Evolutionary conservation across 1,140 invertebrate species (phyloP), one percentile per base, ranked within the genome.

Genomic region (Zaprionus taronus): DNA sequence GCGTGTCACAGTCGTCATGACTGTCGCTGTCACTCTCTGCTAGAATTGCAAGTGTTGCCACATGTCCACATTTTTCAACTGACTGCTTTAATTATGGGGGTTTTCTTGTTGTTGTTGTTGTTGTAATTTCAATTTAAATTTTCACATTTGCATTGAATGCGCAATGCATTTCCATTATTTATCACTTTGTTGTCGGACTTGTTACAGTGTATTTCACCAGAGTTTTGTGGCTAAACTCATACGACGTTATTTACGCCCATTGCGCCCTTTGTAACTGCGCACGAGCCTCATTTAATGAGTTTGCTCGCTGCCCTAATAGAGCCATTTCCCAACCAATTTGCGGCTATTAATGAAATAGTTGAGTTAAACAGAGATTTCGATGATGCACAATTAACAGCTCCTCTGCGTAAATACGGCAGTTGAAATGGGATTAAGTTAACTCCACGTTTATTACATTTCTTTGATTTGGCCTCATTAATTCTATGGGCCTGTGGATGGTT

Each of bases 151-250:
- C 87, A 89, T 87, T 70, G 70, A 89, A 81, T 89, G 75, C 72
- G 81, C 69, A 84, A 79, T 77, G 65, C 79, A 72, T 74, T 79
- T 89, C 77, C 75, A 79, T 81, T 84, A 81, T 73, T 77, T 61
- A 76, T 79, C 44, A 81, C 69, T 60, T 69, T 72, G 41, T 22
- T 60, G 47, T 55, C 56, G 41, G 3, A 41, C 55, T 60, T 38
- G 76, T 51, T 49, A 41, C 38, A 41, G 60, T 56, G 55, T 83
- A 60, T 90, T 84, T 84, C 81, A 73, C 65, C 61, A 84, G 24
- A 26, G 24, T 67, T 81, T 80, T 68, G 71, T 72, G 51, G 70
- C 57, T 84, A 87, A 87, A 55, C 72, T 71, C 68, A 66, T 68
- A 51, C 61, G 44, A 56, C 51, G 12, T 66, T 55, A 55, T 80